Evolutionary conservation across 2,113 vertebrate genomes (phyloP).

Genomic region (Penelope pileata): DNA sequence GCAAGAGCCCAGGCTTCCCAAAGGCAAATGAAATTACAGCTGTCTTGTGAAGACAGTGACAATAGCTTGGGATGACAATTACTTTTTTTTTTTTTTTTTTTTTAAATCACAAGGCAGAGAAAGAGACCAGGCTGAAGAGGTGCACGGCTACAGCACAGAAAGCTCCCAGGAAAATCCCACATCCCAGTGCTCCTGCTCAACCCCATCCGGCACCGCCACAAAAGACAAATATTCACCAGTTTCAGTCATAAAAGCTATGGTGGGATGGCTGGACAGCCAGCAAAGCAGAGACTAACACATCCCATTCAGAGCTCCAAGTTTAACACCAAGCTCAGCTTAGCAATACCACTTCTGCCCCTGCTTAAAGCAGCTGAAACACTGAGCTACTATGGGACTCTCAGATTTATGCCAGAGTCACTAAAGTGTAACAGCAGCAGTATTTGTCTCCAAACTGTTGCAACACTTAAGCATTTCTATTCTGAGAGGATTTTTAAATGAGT

Average conservation of each 20-base stretch:
- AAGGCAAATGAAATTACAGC: not conserved
- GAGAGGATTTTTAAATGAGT: not conserved
- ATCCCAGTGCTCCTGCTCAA: not conserved
- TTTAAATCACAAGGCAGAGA: not conserved
- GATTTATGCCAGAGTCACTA: not conserved
- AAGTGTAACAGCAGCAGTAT: not conserved
- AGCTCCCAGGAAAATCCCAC: not conserved
- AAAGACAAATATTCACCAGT: not conserved
- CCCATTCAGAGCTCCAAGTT: not conserved
- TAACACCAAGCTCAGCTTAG: not conserved
- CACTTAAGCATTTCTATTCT: not conserved
- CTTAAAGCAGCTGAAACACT: not conserved
- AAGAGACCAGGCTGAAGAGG: not conserved
- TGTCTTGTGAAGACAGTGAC: not conserved
- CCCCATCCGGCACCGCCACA: not conserved
- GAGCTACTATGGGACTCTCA: not conserved
- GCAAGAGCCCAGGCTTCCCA: not conserved
- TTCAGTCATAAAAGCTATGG: not conserved
- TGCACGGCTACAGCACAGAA: not conserved
- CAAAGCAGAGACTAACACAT: accelerated
- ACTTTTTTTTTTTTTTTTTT: not conserved
- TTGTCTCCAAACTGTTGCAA: not conserved
- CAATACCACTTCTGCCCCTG: not conserved
- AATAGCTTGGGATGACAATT: not conserved
- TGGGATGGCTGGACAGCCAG: not conserved